Percentiles rank a stretch among this genome's conserved stretches.
These are phyloP conservation scores for Drymodes brunneopygia DNA, from an alignment of 2,113 vertebrate genomes.

Conservation along the genomic window DNA sequence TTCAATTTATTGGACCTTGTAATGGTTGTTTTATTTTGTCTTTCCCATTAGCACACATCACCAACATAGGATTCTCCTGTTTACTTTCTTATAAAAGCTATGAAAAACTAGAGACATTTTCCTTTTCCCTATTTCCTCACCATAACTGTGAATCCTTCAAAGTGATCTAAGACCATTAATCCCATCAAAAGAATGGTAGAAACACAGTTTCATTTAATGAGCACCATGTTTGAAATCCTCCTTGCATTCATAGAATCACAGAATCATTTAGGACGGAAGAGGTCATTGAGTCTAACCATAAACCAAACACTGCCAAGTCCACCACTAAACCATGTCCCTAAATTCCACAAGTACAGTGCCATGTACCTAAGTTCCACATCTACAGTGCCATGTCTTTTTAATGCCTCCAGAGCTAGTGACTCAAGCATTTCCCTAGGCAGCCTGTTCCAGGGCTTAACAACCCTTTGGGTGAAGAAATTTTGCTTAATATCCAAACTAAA, in stretches of 20 bases:
- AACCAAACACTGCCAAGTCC: neutral
- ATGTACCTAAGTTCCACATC: neutral
- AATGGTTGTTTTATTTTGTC: neutral
- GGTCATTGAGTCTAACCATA: rapidly evolving
- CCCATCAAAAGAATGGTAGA: neutral
- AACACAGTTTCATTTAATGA: neutral
- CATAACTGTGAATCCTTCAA: neutral
- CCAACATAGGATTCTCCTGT: neutral
- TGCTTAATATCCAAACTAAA: neutral
- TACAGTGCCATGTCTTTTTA: neutral
- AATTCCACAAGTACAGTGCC: neutral
- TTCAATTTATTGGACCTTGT: neutral
- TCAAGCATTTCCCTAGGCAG: neutral
- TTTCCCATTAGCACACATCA: neutral
- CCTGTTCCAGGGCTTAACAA: neutral
- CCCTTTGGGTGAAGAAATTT: neutral
- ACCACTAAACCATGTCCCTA: neutral
- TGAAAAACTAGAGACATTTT: neutral
- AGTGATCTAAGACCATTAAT: neutral
- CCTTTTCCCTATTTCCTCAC: neutral
- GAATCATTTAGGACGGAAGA: neutral
- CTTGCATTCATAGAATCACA: neutral
- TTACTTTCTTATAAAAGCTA: neutral
- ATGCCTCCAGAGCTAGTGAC: neutral
- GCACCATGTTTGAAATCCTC: neutral